phyloP scores from a whole-genome alignment of 2,797 vertebrate genomes.

The Notolabrus celidotus region DNA sequence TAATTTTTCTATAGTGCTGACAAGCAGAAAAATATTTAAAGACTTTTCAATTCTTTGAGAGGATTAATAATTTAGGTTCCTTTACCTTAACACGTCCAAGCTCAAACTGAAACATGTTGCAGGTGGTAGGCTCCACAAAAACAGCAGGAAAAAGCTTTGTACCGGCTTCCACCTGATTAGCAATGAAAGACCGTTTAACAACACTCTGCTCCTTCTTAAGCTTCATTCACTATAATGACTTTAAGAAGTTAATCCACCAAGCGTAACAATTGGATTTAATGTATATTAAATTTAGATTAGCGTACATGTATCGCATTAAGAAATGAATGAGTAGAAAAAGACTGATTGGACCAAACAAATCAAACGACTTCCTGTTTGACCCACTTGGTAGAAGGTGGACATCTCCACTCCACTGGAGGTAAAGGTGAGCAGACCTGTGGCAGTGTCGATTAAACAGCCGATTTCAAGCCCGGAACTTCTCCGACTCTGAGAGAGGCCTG shows the following conservation, averaged over 20 bases:
- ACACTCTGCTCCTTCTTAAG: conserved; percentile 4
- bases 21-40: not conserved
- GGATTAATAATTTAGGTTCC: not conserved
- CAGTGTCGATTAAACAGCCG: conserved; percentile 92
- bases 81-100: conserved; percentile 93
- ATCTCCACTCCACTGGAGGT: conserved; percentile 95
- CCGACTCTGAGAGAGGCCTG: conserved; percentile 90
- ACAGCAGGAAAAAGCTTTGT: conserved; percentile 96
- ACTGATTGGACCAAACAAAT: conserved; percentile 2
- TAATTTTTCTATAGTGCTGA: not conserved
- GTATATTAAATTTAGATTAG: not conserved
- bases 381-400: conserved; percentile 91
- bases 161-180: conserved; percentile 91
- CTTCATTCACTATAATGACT: conserved; percentile 7
- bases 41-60: conserved; percentile 3
- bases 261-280: not conserved
- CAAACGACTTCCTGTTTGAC: conserved; percentile 10
- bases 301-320: not conserved
- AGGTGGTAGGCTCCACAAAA: conserved; percentile 93
- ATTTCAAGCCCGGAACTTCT: conserved; percentile 92
- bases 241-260: not conserved
- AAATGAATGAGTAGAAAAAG: not conserved
- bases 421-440: conserved; percentile 92
- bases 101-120: conserved; percentile 95
- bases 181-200: conserved; percentile 15